These are phyloP conservation scores for Byasa hedistus DNA, from an alignment of 2,888 invertebrate species.

Conservation along the genomic window DNA sequence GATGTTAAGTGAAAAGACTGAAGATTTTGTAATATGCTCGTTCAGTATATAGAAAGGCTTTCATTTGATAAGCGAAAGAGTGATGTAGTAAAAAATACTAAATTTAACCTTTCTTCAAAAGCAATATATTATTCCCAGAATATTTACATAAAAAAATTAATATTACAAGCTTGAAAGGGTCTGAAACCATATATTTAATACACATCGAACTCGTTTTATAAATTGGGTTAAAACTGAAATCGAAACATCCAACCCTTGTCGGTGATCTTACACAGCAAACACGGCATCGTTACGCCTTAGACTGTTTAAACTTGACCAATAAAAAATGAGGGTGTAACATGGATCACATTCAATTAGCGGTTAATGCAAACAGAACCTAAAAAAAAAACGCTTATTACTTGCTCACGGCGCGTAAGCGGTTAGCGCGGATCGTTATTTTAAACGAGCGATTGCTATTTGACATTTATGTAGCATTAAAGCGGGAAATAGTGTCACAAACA, in stretches of 20 bases:
- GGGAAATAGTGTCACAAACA: conserved; percentile 61
- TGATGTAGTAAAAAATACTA: too few species aligned
- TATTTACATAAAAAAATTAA: too few species aligned
- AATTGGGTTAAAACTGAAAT: neutral
- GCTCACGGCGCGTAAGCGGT: conserved; percentile 61
- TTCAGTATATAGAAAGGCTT: too few species aligned
- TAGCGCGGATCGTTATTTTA: conserved; percentile 69
- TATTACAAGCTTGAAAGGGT: neutral
- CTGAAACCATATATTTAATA: neutral
- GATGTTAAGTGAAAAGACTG: too few species aligned
- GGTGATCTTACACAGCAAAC: neutral
- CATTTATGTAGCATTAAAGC: conserved; percentile 70
- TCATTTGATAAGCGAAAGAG: too few species aligned
- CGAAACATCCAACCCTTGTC: neutral
- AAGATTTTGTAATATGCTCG: too few species aligned
- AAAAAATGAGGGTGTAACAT: neutral
- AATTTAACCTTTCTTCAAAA: too few species aligned
- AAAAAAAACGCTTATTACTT: conserved; percentile 60
- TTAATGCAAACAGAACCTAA: conserved; percentile 34
- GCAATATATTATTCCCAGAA: too few species aligned
- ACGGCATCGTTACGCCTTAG: neutral
- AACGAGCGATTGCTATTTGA: conserved; percentile 72
- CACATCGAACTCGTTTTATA: neutral
- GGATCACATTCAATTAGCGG: conserved; percentile 25
- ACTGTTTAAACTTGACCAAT: neutral